These are phyloP conservation scores for Lepidurus couesii DNA, from an alignment of 1,140 invertebrate genomes.

Conservation along the genomic window DNA sequence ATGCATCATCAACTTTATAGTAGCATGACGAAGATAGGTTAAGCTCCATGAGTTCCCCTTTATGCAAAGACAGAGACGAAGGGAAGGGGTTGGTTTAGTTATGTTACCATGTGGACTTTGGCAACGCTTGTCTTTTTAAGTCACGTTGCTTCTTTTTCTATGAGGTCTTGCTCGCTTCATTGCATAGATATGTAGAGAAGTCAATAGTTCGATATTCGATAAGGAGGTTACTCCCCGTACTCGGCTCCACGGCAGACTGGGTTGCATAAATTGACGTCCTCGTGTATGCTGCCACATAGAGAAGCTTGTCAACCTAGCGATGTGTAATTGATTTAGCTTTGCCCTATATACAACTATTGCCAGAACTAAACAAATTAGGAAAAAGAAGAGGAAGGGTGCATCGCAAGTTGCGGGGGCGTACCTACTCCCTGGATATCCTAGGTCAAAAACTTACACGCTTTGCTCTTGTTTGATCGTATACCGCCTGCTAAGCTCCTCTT, in stretches of 20 bases:
- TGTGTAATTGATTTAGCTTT: constrained; percentile 11
- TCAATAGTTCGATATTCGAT: constrained; percentile 19
- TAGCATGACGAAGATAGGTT: background rate
- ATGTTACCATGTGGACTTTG: background rate
- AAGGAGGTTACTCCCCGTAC: background rate
- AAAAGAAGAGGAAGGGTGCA: background rate
- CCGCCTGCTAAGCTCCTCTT: background rate
- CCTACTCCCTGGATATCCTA: background rate
- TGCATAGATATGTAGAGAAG: background rate
- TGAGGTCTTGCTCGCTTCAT: background rate
- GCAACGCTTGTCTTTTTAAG: constrained; percentile 11
- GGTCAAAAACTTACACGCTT: background rate
- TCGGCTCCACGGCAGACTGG: background rate
- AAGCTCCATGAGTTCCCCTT: background rate
- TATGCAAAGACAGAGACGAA: background rate
- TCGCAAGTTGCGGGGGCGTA: background rate
- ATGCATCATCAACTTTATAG: background rate
- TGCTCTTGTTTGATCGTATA: background rate
- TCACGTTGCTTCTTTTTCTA: background rate
- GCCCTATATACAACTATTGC: background rate
- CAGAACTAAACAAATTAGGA: background rate
- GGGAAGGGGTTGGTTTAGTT: background rate
- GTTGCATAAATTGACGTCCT: background rate
- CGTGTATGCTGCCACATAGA: background rate
- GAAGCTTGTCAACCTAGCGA: background rate